phyloP scores from a whole-genome alignment of 64 coral and sea anemone genomes.

The Pachyseris speciosa region DNA sequence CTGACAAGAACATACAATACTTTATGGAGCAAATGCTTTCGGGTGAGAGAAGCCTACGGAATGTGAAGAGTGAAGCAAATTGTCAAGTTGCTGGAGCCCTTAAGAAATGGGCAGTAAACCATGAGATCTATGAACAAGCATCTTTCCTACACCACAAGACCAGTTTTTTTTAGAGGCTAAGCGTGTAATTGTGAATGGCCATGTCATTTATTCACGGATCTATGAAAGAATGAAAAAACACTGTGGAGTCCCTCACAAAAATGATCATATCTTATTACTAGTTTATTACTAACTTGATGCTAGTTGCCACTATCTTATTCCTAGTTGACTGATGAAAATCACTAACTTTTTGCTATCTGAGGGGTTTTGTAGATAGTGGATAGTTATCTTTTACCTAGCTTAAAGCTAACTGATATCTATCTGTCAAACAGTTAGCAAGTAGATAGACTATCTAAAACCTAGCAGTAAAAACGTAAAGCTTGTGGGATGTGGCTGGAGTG shows the following conservation, averaged over 20 bases:
- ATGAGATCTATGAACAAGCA: slow-evolving; percentile 14
- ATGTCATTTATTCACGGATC: slow-evolving; percentile 37
- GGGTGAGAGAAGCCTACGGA: not conserved
- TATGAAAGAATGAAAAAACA: slow-evolving; percentile 55
- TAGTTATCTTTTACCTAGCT: too few relatives aligned
- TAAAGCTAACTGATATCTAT: too few relatives aligned
- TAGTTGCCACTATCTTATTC: too few relatives aligned
- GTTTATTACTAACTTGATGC: too few relatives aligned
- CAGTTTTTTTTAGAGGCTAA: slow-evolving; percentile 24
- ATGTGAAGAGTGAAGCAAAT: slow-evolving; percentile 21
- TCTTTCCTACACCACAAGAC: not conserved
- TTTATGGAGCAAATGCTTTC: slow-evolving; percentile 14
- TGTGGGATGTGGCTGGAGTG: too few relatives aligned
- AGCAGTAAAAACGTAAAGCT: too few relatives aligned
- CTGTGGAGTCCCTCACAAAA: not conserved
- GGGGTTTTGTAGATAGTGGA: too few relatives aligned
- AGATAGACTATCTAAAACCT: too few relatives aligned
- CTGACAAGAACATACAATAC: not conserved
- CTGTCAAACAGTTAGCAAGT: too few relatives aligned
- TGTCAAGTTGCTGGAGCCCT: slow-evolving; percentile 35
- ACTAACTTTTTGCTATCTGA: too few relatives aligned
- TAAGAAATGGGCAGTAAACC: not conserved
- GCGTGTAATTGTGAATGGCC: slow-evolving; percentile 34
- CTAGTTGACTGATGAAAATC: too few relatives aligned
- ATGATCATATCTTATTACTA: too few relatives aligned